Evolutionary conservation across 30 jellyfish, hydroid and myxozoan genomes (phyloP).

Genomic region (Aurelia sp.): DNA sequence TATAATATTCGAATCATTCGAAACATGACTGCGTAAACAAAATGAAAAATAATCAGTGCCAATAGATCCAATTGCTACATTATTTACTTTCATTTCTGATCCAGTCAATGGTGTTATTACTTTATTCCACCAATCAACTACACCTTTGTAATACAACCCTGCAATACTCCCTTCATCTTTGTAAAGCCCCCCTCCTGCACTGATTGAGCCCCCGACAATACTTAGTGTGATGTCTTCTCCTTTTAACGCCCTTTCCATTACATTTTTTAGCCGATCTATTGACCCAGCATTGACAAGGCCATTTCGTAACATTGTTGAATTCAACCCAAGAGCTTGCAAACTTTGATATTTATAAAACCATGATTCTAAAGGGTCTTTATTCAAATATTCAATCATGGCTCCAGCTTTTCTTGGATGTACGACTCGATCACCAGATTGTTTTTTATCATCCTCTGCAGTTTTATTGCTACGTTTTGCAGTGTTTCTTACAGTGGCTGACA

Average conservation of each 20-base stretch:
- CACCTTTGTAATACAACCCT: conserved; percentile 95
- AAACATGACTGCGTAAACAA: conserved; percentile 85
- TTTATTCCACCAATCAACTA: conserved; percentile 99
- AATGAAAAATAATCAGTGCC: conserved; percentile 97
- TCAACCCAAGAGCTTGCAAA: conserved; percentile 78
- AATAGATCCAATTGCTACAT: conserved; percentile 96
- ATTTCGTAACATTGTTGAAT: conserved; percentile 89
- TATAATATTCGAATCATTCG: conserved; percentile 77
- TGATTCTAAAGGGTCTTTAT: conserved; percentile 94
- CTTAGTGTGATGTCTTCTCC: conserved; percentile 93
- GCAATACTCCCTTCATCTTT: conserved; percentile 95
- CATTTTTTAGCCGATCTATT: conserved; percentile 89
- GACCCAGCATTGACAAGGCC: conserved; percentile 97
- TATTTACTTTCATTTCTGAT: conserved; percentile 91
- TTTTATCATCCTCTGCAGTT: not conserved
- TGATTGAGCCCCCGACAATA: conserved; percentile 97
- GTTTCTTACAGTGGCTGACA: not conserved
- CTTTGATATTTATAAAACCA: conserved; percentile 90
- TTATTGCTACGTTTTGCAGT: not conserved
- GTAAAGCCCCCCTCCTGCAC: conserved; percentile 99
- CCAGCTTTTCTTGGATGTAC: conserved; percentile 88
- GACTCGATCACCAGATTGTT: conserved; percentile 26
- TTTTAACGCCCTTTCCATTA: conserved; percentile 89
- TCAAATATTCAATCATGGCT: conserved; percentile 89
- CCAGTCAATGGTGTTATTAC: conserved; percentile 96